Evolutionary conservation across 2,113 vertebrate species (phyloP).

Genomic region (Strix uralensis): DNA sequence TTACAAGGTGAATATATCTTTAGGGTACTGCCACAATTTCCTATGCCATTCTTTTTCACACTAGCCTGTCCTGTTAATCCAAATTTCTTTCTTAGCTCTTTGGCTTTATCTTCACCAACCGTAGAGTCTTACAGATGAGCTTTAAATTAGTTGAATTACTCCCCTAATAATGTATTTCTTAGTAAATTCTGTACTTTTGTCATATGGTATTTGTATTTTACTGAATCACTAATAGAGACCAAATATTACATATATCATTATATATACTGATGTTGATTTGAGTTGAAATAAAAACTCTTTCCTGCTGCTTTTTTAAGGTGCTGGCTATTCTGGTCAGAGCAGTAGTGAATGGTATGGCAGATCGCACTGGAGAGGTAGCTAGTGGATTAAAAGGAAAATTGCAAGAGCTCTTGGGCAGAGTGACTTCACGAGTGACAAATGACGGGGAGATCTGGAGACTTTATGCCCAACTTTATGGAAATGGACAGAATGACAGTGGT

Average conservation of each 20-base stretch:
- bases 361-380: conserved; percentile 75
- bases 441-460: conserved; percentile 87
- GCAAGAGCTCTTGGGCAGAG: conserved; percentile 87
- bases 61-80: not conserved
- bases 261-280: not conserved
- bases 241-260: not conserved
- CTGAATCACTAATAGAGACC: not conserved
- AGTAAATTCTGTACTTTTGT: not conserved
- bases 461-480: conserved; percentile 84
- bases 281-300: not conserved
- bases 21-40: not conserved
- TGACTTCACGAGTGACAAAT: conserved; percentile 85
- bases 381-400: conserved; percentile 75
- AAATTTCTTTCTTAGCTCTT: not conserved
- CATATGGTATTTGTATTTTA: not conserved
- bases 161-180: not conserved
- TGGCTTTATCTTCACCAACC: not conserved
- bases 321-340: conserved; percentile 87
- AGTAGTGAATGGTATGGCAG: conserved; percentile 76
- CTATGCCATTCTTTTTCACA: not conserved
- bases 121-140: not conserved
- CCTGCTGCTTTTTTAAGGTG: conserved; percentile 73
- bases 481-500: conserved; percentile 73
- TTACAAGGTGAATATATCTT: not conserved
- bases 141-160: not conserved